Conservation (phyloP, 2,888 invertebrate genomes). For the Cryptophagus acutangulus region DNA sequence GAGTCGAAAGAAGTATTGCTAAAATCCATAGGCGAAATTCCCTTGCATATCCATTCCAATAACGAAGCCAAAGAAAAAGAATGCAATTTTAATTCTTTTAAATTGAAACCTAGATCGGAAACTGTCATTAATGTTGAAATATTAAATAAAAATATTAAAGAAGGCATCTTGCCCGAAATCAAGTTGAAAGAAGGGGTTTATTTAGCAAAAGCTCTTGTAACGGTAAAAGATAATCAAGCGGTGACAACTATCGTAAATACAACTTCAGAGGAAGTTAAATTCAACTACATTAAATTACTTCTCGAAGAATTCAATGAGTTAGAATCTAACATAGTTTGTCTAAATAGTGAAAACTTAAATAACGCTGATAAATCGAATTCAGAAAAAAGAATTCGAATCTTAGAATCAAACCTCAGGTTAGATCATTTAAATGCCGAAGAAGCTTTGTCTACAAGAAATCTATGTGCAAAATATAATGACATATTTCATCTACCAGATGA, state of each 20-base stretch:
- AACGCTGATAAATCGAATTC: not conserved
- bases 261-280: not conserved
- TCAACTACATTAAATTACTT: not conserved
- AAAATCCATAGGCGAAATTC: not conserved
- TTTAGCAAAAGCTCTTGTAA: slow-evolving; percentile 16
- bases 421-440: slow-evolving; percentile 10
- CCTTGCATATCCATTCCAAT: not conserved
- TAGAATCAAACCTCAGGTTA: slow-evolving; percentile 11
- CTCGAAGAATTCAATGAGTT: not conserved
- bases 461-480: slow-evolving; percentile 5
- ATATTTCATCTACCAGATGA: slow-evolving; percentile 2
- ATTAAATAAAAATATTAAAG: slow-evolving; percentile 16
- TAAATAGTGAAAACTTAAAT: too few relatives aligned
- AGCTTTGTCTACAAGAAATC: not conserved
- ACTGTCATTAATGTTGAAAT: slow-evolving; percentile 22
- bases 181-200: slow-evolving; percentile 18
- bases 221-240: slow-evolving; percentile 13
- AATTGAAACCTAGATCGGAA: slow-evolving; percentile 21
- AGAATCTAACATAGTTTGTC: not conserved
- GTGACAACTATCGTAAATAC: slow-evolving; percentile 16
- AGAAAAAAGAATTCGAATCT: not conserved
- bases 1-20: not conserved
- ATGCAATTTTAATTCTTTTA: too few relatives aligned
- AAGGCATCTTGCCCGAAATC: slow-evolving; percentile 23
- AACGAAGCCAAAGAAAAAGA: not conserved